Evolutionary conservation across 2,113 vertebrate genomes (phyloP), one percentile per base, ranked within the genome.

Genomic region (Girardinichthys multiradiatus): DNA sequence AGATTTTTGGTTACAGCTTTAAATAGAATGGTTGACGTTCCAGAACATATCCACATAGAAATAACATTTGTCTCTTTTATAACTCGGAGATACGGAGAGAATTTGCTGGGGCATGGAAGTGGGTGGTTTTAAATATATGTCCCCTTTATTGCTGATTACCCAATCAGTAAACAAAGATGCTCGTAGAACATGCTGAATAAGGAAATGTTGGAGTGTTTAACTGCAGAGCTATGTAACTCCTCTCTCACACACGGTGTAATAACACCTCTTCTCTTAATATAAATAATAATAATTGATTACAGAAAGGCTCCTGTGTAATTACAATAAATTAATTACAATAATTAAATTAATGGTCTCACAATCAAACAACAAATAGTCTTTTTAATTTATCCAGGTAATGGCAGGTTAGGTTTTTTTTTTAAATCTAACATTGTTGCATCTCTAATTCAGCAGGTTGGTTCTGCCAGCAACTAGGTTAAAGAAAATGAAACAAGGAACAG

Each of bases 1-100:
- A 74, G 59, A 86, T 81, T 75, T 71, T 75, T 79, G 71, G 70
- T 79, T 76, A 89, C 85, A 64, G 71, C 74, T 86, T 64, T 54
- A 68, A 86, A 88, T 85, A 74, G 63, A 80, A 79, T 74, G 72
- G 62, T 64, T 13, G 11, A 66, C 60, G 64, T 62, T 84, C 9
- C n/a, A n/a, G 35, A 35, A 35, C 5, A 35, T 35, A 35, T 35
- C 5, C 7, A n/a, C 2, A 54, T 24, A 24, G 19, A 39, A 12
- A 39, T 13, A 12, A 10, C 7, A 39, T 39, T 39, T 39, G 37
- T 12, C 11, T n/a, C 24, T 24, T 54, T 54, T 54, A n/a, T 11
- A 10, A 24, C 3, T n/a, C 48, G 24, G 48, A 54, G 5, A n/a
- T 24, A 54, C 8, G 10, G 2, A n/a, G 2, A 54, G 10, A 54